A percentile compares a stretch with the other conserved stretches of the same genome.
Conservation (phyloP, 2,113 vertebrate species). For the Romanogobio albipinnatus region DNA sequence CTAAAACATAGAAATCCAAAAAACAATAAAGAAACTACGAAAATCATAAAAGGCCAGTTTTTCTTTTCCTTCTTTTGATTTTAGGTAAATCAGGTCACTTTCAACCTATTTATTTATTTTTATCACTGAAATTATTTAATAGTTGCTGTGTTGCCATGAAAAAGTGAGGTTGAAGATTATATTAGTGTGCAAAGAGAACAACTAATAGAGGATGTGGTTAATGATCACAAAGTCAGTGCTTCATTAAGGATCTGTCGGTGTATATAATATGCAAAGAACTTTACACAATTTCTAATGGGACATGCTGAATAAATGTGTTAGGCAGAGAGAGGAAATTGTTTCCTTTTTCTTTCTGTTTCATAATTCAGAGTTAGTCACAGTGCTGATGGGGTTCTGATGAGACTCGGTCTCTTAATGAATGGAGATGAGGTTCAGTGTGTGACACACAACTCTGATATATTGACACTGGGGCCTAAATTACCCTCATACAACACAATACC, state of each 20-base stretch:
- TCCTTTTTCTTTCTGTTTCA: neutral
- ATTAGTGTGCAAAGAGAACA: neutral
- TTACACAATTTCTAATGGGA: slow-evolving; percentile 24
- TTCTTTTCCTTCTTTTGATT: too few species aligned
- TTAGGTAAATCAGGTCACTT: neutral
- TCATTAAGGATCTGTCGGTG: neutral
- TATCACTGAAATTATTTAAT: neutral
- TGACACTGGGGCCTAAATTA: neutral
- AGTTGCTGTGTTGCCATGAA: neutral
- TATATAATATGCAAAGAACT: neutral
- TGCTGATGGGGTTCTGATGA: slow-evolving; percentile 13
- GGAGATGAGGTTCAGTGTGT: slow-evolving; percentile 11
- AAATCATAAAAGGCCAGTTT: neutral
- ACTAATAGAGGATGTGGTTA: neutral
- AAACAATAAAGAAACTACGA: neutral
- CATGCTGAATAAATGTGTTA: slow-evolving; percentile 11
- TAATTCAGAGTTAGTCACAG: slow-evolving; percentile 31
- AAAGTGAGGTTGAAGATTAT: neutral
- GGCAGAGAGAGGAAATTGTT: neutral
- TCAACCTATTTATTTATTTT: neutral
- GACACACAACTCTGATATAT: slow-evolving; percentile 20
- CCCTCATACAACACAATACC: slow-evolving; percentile 1
- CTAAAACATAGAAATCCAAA: slow-evolving; percentile 3
- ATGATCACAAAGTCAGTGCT: neutral
- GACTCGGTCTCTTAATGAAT: slow-evolving; percentile 7